Conservation (phyloP, 2,888 invertebrate genomes). For the Hydrotaea diabolus region DNA sequence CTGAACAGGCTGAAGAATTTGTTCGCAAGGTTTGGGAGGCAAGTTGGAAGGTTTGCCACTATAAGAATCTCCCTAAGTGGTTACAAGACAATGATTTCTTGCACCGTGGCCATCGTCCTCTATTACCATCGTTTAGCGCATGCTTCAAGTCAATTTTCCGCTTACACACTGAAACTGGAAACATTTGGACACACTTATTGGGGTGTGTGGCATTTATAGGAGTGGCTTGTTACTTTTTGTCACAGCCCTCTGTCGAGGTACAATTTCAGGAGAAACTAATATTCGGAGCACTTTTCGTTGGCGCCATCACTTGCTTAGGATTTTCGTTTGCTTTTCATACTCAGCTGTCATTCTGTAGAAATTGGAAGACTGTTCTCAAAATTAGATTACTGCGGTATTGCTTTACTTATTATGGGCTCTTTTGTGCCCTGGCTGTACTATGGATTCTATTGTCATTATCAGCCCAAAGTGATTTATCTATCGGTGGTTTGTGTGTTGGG, state of each 20-base stretch:
- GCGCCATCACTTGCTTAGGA: slow-evolving; percentile 97
- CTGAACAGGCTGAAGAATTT: slow-evolving; percentile 96
- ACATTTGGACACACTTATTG: slow-evolving; percentile 92
- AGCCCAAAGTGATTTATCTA: slow-evolving; percentile 94
- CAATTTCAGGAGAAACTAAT: slow-evolving; percentile 96
- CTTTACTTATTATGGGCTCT: slow-evolving; percentile 98
- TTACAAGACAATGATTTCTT: slow-evolving; percentile 99
- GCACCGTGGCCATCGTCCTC: slow-evolving; percentile 97
- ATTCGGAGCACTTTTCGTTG: slow-evolving; percentile 97
- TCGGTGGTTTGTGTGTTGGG: slow-evolving; percentile 96
- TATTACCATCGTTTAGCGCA: slow-evolving; percentile 96
- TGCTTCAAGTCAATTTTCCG: slow-evolving; percentile 99
- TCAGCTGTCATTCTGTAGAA: slow-evolving; percentile 98
- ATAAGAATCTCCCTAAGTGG: slow-evolving; percentile 96
- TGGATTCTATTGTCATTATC: slow-evolving; percentile 98
- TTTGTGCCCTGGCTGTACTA: slow-evolving; percentile 99
- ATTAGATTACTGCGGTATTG: slow-evolving; percentile 99
- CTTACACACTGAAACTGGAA: slow-evolving; percentile 99
- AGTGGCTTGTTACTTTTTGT: slow-evolving; percentile 90
- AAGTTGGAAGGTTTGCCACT: slow-evolving; percentile 97
- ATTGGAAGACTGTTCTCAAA: slow-evolving; percentile 99
- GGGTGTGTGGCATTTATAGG: slow-evolving; percentile 94
- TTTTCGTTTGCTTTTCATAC: slow-evolving; percentile 97
- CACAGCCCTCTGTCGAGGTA: slow-evolving; percentile 94
- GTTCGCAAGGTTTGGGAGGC: slow-evolving; percentile 96